phyloP scores from a whole-genome alignment of 2,113 vertebrate genomes.

The Myanophis thanlyinensis region DNA sequence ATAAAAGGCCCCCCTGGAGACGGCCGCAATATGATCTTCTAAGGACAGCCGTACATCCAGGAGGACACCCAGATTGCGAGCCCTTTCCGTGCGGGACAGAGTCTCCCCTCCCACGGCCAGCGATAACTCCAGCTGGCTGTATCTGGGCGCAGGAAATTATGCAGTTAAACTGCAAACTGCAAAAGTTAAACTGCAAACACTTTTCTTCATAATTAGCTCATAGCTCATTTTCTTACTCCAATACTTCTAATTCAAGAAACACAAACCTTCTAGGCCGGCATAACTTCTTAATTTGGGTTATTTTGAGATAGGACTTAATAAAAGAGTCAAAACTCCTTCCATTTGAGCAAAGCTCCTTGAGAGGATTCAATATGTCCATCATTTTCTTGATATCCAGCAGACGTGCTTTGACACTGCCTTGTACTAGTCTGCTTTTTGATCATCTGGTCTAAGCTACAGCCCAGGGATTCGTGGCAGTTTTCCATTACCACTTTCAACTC shows the following conservation, averaged over 20 bases:
- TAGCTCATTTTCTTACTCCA: background rate
- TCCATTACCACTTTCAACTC: background rate
- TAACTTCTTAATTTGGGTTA: background rate
- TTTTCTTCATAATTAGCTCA: background rate
- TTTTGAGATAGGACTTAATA: background rate
- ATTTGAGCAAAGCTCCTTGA: background rate
- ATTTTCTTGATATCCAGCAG: background rate
- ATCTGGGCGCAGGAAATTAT: too few species aligned
- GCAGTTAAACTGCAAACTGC: too few species aligned
- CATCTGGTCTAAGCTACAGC: background rate
- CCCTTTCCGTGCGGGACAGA: too few species aligned
- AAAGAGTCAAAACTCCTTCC: background rate
- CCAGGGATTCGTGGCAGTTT: background rate
- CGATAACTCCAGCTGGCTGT: too few species aligned
- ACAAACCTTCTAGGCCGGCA: background rate
- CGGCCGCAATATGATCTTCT: too few species aligned
- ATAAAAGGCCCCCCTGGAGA: too few species aligned
- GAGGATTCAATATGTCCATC: background rate
- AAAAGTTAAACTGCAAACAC: background rate
- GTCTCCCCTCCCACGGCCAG: too few species aligned
- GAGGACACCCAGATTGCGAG: too few species aligned
- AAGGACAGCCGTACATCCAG: too few species aligned
- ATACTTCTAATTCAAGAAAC: background rate
- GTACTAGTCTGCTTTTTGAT: background rate
- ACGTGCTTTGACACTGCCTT: background rate